Percentiles rank a stretch among this genome's conserved stretches.
Conservation (phyloP, 1,140 invertebrate species). For the Helicoverpa armigera region DNA sequence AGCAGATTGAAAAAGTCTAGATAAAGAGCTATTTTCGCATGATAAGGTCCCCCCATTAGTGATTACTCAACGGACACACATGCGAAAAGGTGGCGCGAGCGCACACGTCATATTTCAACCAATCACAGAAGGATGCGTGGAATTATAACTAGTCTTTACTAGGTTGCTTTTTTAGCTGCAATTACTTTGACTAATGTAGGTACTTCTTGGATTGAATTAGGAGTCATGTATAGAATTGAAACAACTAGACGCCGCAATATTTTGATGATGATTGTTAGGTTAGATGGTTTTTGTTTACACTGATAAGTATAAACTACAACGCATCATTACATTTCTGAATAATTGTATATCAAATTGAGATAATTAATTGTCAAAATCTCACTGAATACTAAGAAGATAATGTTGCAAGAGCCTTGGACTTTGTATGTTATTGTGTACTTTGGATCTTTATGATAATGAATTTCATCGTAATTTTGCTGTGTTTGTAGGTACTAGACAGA, state of each 20-base stretch:
- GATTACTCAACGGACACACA: slow-evolving; percentile 19
- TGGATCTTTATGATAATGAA: neutral
- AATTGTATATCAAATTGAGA: neutral
- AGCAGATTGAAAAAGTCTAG: neutral
- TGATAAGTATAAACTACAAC: too few species aligned
- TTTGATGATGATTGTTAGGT: too few species aligned
- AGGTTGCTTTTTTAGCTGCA: neutral
- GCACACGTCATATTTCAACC: slow-evolving; percentile 21
- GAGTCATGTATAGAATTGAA: neutral
- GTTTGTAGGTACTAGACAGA: too few species aligned
- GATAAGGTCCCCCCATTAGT: slow-evolving; percentile 20
- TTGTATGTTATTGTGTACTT: neutral
- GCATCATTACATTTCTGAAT: too few species aligned
- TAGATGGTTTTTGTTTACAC: too few species aligned
- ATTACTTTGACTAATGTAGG: neutral
- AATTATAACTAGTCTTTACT: slow-evolving; percentile 13
- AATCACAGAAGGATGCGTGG: slow-evolving; percentile 25
- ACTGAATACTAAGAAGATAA: neutral
- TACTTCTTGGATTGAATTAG: too few species aligned
- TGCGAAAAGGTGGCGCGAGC: slow-evolving; percentile 25
- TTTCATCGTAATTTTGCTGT: too few species aligned
- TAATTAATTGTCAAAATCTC: neutral
- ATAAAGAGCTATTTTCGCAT: neutral
- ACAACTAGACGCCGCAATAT: too few species aligned
- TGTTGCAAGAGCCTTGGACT: neutral